phyloP scores from a whole-genome alignment of 2,797 vertebrate genomes.

The Myotis daubentonii region DNA sequence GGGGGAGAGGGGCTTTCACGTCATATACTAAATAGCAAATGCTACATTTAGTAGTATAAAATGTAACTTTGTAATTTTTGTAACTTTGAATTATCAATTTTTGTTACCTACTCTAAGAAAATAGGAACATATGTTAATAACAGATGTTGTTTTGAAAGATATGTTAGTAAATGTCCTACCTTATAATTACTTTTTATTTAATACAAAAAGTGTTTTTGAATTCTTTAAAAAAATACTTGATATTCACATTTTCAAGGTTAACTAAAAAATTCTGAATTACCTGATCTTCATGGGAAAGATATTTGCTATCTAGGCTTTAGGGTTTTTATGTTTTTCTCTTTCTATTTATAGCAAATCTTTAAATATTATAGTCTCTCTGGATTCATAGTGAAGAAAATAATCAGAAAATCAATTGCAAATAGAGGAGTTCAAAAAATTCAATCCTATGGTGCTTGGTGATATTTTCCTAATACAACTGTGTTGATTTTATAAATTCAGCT shows the following conservation, averaged over 20 bases:
- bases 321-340: neutral
- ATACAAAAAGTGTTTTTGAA: neutral
- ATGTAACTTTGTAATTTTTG: neutral
- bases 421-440: neutral
- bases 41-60: constrained; percentile 11
- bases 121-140: constrained; percentile 56
- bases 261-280: neutral
- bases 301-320: constrained; percentile 8
- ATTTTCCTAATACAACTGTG: neutral
- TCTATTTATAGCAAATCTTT: neutral
- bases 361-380: neutral
- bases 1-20: neutral
- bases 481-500: neutral
- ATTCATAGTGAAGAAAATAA: constrained; percentile 3
- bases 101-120: constrained; percentile 47
- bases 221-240: neutral
- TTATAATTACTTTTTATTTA: constrained; percentile 41
- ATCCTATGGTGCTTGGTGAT: neutral
- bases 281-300: neutral
- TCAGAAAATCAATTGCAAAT: constrained; percentile 1
- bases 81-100: constrained; percentile 22
- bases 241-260: constrained; percentile 20
- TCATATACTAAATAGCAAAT: constrained; percentile 8
- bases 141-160: constrained; percentile 64
- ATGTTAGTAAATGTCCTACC: neutral